Evolutionary conservation across 2,797 vertebrate genomes (phyloP), one percentile per base, ranked within the genome.

Genomic region (Furcifer pardalis): DNA sequence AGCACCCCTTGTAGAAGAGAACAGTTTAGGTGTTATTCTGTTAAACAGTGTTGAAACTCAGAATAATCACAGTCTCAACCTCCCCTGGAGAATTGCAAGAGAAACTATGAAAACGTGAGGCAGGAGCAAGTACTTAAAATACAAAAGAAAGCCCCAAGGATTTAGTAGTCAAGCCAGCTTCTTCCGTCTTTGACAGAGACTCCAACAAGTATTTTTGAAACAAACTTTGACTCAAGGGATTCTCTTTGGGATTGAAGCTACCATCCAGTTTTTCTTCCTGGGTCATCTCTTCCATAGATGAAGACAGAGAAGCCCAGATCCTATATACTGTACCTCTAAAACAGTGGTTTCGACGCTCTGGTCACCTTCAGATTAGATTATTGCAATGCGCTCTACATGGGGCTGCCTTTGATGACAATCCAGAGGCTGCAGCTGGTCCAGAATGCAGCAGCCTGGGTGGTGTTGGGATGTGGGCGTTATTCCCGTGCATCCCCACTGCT

Each of bases 1-100:
- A 56, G 44, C 40, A 65, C 35, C 15, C 49, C 44, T 1, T 66
- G 27, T 90, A 82, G 81, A 86, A 88, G 46, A 23, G 87, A 65
- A 60, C 19, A 23, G 40, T 71, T 59, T 56, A 77, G 44, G 68
- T 76, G 63, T 74, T 79, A 30, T 7, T 90, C 21, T 44, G 56
- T 72, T 13, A 82, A 87, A 37, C 3, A 59, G 21, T 30, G 27
- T 65, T 56, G 56, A 25, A 66, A 49, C 60, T 77, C 74, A 52
- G 72, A 30, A 46, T 40, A 35, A 44, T 17, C 60, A 52, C 4
- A 80, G 59, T 37, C 5, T 85, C 35, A 68, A 44, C 52, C n/a
- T 21, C 15, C 25, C 66, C 15, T 46, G 76, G n/a, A 86, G 42
- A 68, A 65, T 74, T 25, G 42, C 32, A 37, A 19, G 10, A 59